Conservation (phyloP, 2,888 invertebrate species). For the Oegoconia quadripuncta region DNA sequence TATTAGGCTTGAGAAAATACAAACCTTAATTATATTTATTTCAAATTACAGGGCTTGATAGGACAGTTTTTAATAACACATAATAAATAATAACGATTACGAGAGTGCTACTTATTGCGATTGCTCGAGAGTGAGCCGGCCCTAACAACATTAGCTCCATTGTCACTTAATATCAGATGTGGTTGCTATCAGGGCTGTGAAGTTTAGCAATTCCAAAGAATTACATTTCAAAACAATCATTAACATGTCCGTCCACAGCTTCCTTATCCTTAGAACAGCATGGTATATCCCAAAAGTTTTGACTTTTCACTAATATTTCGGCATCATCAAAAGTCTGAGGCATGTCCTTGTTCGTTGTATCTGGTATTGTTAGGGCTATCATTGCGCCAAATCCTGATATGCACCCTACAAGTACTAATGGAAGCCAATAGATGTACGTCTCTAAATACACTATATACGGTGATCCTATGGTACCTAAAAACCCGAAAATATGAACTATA, state of each 20-base stretch:
- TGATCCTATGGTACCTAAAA: slow-evolving; percentile 41
- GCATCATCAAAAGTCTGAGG: slow-evolving; percentile 41
- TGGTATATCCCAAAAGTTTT: slow-evolving; percentile 33
- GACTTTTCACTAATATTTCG: slow-evolving; percentile 27
- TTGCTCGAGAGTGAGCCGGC: too few species aligned
- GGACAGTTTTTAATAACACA: too few species aligned
- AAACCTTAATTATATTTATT: too few species aligned
- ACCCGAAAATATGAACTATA: slow-evolving; percentile 47
- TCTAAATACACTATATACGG: slow-evolving; percentile 39
- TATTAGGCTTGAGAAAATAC: too few species aligned
- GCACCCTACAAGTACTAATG: slow-evolving; percentile 27
- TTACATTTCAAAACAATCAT: slow-evolving; percentile 18
- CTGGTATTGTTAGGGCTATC: slow-evolving; percentile 24
- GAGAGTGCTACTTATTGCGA: too few species aligned
- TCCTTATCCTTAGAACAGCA: slow-evolving; percentile 21
- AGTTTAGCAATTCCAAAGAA: too few species aligned
- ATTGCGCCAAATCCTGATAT: slow-evolving; percentile 26
- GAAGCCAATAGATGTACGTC: slow-evolving; percentile 27
- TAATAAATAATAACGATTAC: too few species aligned
- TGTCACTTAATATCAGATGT: too few species aligned
- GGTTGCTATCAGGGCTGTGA: too few species aligned
- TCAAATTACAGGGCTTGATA: too few species aligned
- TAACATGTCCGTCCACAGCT: slow-evolving; percentile 12
- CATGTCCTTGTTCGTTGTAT: slow-evolving; percentile 37
- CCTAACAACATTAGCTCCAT: too few species aligned